A percentile compares a stretch with the other conserved stretches of the same genome.
Conservation (phyloP, 2,113 vertebrate species). For the Platanista minor region DNA sequence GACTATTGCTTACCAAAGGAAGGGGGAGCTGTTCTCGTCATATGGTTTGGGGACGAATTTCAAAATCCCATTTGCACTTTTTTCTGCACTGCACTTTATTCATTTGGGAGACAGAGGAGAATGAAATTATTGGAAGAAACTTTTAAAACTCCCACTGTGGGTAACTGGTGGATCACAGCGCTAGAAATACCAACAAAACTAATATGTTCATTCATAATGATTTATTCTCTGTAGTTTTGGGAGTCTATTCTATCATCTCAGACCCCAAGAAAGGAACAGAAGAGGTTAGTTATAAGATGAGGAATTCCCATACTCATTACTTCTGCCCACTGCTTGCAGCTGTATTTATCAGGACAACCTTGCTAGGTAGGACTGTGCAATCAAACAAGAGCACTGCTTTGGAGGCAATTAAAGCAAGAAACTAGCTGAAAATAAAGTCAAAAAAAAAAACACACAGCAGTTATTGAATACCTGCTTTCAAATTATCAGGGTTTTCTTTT, state of each 20-base stretch:
- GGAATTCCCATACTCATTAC: slow-evolving; percentile 68
- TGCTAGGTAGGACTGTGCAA: neutral
- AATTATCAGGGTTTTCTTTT: slow-evolving; percentile 61
- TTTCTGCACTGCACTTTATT: slow-evolving; percentile 30
- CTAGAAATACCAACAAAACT: slow-evolving; percentile 42
- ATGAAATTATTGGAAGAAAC: slow-evolving; percentile 55
- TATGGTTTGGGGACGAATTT: slow-evolving; percentile 25
- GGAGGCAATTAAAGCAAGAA: slow-evolving; percentile 62
- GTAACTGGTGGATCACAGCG: slow-evolving; percentile 24
- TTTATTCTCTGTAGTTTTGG: slow-evolving; percentile 66
- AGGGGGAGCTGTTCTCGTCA: neutral
- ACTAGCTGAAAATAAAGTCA: slow-evolving; percentile 32
- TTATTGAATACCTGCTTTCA: slow-evolving; percentile 47
- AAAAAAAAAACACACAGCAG: neutral
- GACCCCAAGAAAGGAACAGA: slow-evolving; percentile 30
- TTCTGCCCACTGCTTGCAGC: slow-evolving; percentile 10
- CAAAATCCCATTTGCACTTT: slow-evolving; percentile 49
- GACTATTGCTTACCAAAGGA: neutral
- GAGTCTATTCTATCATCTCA: slow-evolving; percentile 36
- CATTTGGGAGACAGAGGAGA: slow-evolving; percentile 54
- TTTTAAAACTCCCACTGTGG: slow-evolving; percentile 18
- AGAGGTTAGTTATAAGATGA: slow-evolving; percentile 43
- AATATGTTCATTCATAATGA: slow-evolving; percentile 67
- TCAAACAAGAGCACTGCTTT: slow-evolving; percentile 23
- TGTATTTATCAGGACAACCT: slow-evolving; percentile 56